Base-by-base conservation (phyloP, 2,797 vertebrate genomes). In the Eupleurogrammus muticus region DNA sequence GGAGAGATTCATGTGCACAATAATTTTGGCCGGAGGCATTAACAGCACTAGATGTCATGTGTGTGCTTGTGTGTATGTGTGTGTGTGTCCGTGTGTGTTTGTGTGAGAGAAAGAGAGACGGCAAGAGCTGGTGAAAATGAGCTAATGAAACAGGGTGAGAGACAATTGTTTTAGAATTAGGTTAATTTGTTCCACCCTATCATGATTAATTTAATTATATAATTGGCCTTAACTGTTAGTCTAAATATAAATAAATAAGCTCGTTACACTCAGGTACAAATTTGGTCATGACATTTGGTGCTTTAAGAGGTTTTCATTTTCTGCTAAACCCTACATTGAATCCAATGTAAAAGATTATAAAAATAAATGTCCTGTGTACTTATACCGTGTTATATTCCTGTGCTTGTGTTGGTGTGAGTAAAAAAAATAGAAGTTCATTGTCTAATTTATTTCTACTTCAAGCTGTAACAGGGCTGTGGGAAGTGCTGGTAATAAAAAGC, bases 1-100 rank as follows among this genome's bases (percentile, higher is more conserved):
- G 36, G 38, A 75, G 66, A 85, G 77, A 88, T 81, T 69, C 80
- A 85, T 66, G 56, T 67, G 74, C 36, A 53, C 50, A 73, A 79
- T 81, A 60, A 75, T 78, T 74, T 79, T 70, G 57, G 55, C 75
- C 40, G 51, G 14, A 56, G 53, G 62, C 70, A 62, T 74, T 58
- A 62, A 52, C 50, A 63, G 34, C 65, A 50, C 16, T 62, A 50
- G 60, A 66, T 52, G 47, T 71, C 34, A 42, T 21, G 24, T 28
- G 5, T 35, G 14, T 55, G 19, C 46, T 28, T 36, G 36, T 38
- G 12, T 38, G 36, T 14, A 13, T 13, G 36, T 38, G 1, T 42
- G 13, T 40, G 38, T 40, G 1, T 40, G 38, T 40, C 11, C 4
- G 36, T 38, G 36, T 38, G 13, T 38, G 36, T 38, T 8, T 17